phyloP scores from a whole-genome alignment of 2,113 vertebrate species.

The Malurus melanocephalus region DNA sequence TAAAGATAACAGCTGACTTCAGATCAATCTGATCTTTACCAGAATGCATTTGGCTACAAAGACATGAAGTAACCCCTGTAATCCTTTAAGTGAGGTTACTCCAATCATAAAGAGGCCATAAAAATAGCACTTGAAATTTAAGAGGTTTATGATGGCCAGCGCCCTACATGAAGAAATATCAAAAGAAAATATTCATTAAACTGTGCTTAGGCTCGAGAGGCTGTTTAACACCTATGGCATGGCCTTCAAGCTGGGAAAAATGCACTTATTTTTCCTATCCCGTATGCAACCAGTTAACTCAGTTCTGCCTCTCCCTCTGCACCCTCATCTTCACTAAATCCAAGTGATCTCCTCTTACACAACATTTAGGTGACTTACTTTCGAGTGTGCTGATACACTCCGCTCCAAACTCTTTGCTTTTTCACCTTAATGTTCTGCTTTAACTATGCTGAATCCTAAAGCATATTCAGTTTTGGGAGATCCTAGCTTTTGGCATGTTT shows the following conservation, averaged over 20 bases:
- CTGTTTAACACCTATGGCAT: neutral
- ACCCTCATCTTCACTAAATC: neutral
- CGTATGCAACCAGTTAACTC: neutral
- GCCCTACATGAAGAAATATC: neutral
- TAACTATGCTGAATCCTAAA: neutral
- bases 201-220: neutral
- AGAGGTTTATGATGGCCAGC: conserved; percentile 20
- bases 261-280: neutral
- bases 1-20: conserved; percentile 50
- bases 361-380: neutral
- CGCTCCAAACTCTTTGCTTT: neutral
- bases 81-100: conserved; percentile 55
- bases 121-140: conserved; percentile 49
- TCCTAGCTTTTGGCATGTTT: neutral
- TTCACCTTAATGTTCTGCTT: neutral
- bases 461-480: conserved; percentile 8
- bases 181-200: conserved; percentile 3
- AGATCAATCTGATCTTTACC: conserved; percentile 48
- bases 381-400: neutral
- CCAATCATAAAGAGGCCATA: conserved; percentile 22
- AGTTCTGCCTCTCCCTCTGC: neutral
- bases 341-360: neutral
- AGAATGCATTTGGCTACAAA: conserved; percentile 47
- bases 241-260: neutral
- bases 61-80: conserved; percentile 56